Conservation (phyloP, 2,888 invertebrate species). For the Catocala sponsa region DNA sequence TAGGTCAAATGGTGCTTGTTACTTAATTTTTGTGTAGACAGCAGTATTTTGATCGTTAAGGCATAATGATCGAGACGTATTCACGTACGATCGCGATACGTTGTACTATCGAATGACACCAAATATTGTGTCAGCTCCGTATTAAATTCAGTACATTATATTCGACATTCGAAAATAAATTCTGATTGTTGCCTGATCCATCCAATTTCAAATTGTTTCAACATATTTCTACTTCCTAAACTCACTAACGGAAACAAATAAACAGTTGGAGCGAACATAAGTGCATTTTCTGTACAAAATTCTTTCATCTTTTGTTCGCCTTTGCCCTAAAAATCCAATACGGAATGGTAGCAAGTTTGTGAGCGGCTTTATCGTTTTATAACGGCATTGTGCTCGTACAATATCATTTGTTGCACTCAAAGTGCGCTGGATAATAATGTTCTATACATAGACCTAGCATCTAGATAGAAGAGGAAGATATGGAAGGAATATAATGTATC, state of each 20-base stretch:
- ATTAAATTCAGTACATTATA: no score
- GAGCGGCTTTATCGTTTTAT: conserved; percentile 58
- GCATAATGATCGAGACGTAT: no score
- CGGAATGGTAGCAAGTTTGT: conserved; percentile 39
- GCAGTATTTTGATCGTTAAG: no score
- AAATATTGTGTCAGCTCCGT: no score
- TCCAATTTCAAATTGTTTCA: conserved; percentile 5
- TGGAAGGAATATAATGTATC: not conserved
- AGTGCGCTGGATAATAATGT: conserved; percentile 64
- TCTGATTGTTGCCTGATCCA: not conserved
- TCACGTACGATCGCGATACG: no score
- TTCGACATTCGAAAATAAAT: no score
- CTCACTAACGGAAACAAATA: conserved; percentile 17
- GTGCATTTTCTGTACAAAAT: conserved; percentile 18
- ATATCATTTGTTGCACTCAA: conserved; percentile 71
- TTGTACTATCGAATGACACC: no score
- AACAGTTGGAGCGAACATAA: conserved; percentile 13
- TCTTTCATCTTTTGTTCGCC: conserved; percentile 29
- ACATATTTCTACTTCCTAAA: conserved; percentile 15
- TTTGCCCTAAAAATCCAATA: conserved; percentile 35
- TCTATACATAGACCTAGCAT: conserved; percentile 24
- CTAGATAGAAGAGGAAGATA: not conserved
- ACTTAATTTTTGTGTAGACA: no score
- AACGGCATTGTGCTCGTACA: conserved; percentile 57
- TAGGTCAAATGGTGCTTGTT: no score